These are phyloP conservation scores for Muschampia plurimacula DNA, from an alignment of 2,888 invertebrate species.

Conservation along the genomic window DNA sequence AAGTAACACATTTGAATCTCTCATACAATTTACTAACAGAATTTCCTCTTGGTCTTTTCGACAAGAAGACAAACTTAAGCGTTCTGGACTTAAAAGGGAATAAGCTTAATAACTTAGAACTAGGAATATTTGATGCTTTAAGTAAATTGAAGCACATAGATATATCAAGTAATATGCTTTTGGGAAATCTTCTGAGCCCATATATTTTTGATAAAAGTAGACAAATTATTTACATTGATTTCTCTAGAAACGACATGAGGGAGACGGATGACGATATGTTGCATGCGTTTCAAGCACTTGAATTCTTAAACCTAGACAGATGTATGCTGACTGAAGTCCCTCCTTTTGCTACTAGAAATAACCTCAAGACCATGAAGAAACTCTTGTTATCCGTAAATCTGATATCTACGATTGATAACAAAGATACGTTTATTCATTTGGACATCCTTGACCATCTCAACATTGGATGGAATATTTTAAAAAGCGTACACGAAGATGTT, in stretches of 20 bases:
- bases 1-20: conserved; percentile 60
- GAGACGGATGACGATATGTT: conserved; percentile 55
- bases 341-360: conserved; percentile 56
- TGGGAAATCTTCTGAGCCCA: conserved; percentile 55
- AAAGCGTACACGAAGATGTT: conserved; percentile 57
- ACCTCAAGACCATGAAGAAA: conserved; percentile 63
- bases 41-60: conserved; percentile 62
- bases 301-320: conserved; percentile 58
- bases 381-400: conserved; percentile 64
- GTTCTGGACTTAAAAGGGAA: conserved; percentile 63
- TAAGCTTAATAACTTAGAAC: conserved; percentile 51
- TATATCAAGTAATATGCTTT: conserved; percentile 58
- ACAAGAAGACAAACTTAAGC: conserved; percentile 58
- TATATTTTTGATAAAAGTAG: conserved; percentile 55
- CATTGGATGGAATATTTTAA: conserved; percentile 63
- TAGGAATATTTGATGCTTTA: conserved; percentile 60
- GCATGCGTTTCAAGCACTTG: conserved; percentile 52
- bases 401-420: conserved; percentile 55
- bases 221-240: conserved; percentile 58
- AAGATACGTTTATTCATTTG: conserved; percentile 55
- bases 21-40: conserved; percentile 58
- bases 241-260: conserved; percentile 64
- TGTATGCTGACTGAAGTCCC: conserved; percentile 65
- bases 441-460: conserved; percentile 63
- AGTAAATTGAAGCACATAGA: conserved; percentile 58